A percentile compares a stretch with the other conserved stretches of the same genome.
Conservation (phyloP, 2,888 invertebrate species). For the Toxonevra muliebris region DNA sequence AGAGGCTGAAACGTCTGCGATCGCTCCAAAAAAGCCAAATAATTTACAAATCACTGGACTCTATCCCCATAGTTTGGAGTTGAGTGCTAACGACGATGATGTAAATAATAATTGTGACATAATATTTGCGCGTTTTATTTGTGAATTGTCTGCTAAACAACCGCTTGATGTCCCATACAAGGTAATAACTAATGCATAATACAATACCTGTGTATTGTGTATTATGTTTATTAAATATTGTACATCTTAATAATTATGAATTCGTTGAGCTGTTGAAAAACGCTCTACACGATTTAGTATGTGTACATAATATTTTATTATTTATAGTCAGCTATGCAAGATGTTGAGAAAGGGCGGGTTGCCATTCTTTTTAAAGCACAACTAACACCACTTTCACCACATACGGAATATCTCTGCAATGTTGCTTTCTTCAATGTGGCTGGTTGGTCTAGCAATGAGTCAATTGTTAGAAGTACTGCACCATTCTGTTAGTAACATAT, state of each 20-base stretch:
- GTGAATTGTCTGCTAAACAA: slow-evolving; percentile 39
- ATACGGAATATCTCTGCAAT: slow-evolving; percentile 53
- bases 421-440: slow-evolving; percentile 56
- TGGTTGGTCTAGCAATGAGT: slow-evolving; percentile 50
- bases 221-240: no score
- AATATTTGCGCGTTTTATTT: slow-evolving; percentile 55
- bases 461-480: slow-evolving; percentile 39
- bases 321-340: slow-evolving; percentile 46
- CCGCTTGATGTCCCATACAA: slow-evolving; percentile 36
- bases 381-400: slow-evolving; percentile 56
- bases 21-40: slow-evolving; percentile 43
- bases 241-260: no score
- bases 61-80: slow-evolving; percentile 50
- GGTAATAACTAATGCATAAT: slow-evolving; percentile 23
- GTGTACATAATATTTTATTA: background rate
- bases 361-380: slow-evolving; percentile 53
- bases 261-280: no score
- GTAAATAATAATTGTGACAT: slow-evolving; percentile 55
- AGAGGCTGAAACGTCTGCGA: slow-evolving; percentile 50
- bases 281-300: no score
- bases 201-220: no score
- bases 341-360: slow-evolving; percentile 52
- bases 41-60: slow-evolving; percentile 36
- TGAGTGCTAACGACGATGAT: slow-evolving; percentile 52
- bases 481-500: slow-evolving; percentile 52